Evolutionary conservation across 1,140 invertebrate genomes (phyloP).

Genomic region (Calliphora vicina): DNA sequence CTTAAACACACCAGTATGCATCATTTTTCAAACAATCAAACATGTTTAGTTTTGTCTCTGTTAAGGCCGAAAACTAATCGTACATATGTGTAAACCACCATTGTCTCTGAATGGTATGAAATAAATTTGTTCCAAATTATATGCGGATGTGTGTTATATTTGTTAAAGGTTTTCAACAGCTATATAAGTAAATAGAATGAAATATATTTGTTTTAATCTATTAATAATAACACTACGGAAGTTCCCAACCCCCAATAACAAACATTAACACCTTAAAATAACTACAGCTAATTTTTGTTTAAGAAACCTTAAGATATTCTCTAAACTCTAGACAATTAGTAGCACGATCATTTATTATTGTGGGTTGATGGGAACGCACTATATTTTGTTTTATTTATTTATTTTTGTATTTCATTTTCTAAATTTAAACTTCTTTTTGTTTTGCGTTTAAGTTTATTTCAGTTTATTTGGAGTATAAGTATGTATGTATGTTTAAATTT

Average conservation of each 20-base stretch:
- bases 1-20: neutral
- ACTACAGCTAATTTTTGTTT: no score
- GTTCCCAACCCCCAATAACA: neutral
- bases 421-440: neutral
- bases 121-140: neutral
- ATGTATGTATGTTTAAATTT: neutral
- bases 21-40: neutral
- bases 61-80: neutral
- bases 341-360: no score
- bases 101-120: neutral
- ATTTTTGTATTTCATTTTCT: neutral
- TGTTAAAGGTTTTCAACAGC: neutral
- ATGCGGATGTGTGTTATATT: neutral
- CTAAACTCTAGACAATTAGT: no score
- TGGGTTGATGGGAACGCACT: neutral
- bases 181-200: no score
- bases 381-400: neutral
- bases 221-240: conserved; percentile 23
- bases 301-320: no score
- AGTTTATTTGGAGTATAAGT: no score
- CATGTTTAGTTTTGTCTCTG: neutral
- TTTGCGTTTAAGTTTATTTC: neutral
- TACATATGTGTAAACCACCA: no score
- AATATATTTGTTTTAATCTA: neutral
- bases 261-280: neutral